Evolutionary conservation across 2,888 invertebrate genomes (phyloP), one percentile per base, ranked within the genome.

Genomic region (Lissocephala sabroskyi): DNA sequence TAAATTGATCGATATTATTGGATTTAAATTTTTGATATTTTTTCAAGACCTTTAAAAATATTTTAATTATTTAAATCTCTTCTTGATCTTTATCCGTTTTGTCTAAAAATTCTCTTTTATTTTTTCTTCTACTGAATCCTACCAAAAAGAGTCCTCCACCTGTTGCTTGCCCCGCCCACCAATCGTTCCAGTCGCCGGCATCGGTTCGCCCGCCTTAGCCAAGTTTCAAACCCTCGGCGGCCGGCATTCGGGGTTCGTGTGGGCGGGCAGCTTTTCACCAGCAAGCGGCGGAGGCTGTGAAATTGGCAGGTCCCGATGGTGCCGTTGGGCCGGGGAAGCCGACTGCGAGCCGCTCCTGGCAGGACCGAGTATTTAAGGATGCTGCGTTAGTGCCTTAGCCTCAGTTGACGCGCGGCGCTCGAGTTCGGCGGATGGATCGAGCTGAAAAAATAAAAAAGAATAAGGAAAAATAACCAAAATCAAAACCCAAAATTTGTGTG

Each of bases 371-470:
- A 81, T 82, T 81, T 80, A 81, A 82, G 76, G 82, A 82, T 81
- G 82, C 74, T 81, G 81, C 80, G 76, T 70, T 71, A 62, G 66
- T 68, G 64, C 60, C 70, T 79, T 76, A 61, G 66, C 59, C 63
- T 77, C 77, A 81, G 80, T 81, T 79, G 74, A 62, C 68, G 77
- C 81, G 81, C 76, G 81, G 70, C 79, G 74, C 68, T 79, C 60
- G 79, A 77, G 66, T 64, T 66, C 62, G 59, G 62, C 65, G 67
- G 79, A 75, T 65, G 67, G 79, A 75, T 71, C 78, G 73, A 62
- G 68, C 63, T 55, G 33, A 61, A 59, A 75, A 55, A 28, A 30
- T 33, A 39, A 42, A 37, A 46, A 41, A 30, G 7, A 17, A 44
- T 39, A 36, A 36, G 19, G 14, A 28, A 46, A 45, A 30, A 37